These are phyloP conservation scores for Phenganax stokvisi DNA, from an alignment of 92 coral and sea anemone species.

Conservation along the genomic window DNA sequence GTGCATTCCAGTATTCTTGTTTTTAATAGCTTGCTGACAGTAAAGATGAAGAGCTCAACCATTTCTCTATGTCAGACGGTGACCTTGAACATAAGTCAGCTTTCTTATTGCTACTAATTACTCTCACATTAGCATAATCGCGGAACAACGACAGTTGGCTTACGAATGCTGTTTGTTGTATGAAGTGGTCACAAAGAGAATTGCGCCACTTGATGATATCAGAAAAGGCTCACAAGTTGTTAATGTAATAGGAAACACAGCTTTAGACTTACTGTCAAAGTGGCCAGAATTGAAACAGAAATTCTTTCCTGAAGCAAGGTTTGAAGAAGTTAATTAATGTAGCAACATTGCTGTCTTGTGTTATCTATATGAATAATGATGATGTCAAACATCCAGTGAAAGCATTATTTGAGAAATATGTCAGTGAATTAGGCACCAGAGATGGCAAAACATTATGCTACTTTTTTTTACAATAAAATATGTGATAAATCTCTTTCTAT, in stretches of 20 bases:
- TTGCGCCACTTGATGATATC: slow-evolving; percentile 44
- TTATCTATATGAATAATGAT: slow-evolving; percentile 4
- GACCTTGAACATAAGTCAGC: slow-evolving; percentile 23
- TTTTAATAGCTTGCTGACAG: background rate
- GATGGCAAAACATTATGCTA: slow-evolving; percentile 7
- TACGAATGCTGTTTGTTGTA: slow-evolving; percentile 40
- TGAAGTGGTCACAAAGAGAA: slow-evolving; percentile 43
- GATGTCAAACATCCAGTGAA: slow-evolving; percentile 7
- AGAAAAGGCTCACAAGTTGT: slow-evolving; percentile 41
- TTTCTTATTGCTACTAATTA: slow-evolving; percentile 39
- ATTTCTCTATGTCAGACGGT: slow-evolving; percentile 11
- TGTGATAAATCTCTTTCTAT: slow-evolving; percentile 3
- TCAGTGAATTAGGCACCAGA: slow-evolving; percentile 34
- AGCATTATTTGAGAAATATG: slow-evolving; percentile 35
- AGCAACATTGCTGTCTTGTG: background rate
- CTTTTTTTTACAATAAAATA: background rate
- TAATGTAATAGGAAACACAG: slow-evolving; percentile 38
- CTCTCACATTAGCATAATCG: slow-evolving; percentile 37
- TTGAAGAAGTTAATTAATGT: background rate
- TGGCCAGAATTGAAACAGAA: slow-evolving; percentile 24
- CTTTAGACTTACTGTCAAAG: slow-evolving; percentile 28
- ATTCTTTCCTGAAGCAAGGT: slow-evolving; percentile 33
- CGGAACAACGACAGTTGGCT: slow-evolving; percentile 31
- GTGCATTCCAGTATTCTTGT: background rate
- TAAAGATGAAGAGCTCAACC: slow-evolving; percentile 9